A percentile compares a stretch with the other conserved stretches of the same genome.
These are phyloP conservation scores for Aradophagus sp. DNA, from an alignment of 1,140 invertebrate genomes.

Conservation along the genomic window DNA sequence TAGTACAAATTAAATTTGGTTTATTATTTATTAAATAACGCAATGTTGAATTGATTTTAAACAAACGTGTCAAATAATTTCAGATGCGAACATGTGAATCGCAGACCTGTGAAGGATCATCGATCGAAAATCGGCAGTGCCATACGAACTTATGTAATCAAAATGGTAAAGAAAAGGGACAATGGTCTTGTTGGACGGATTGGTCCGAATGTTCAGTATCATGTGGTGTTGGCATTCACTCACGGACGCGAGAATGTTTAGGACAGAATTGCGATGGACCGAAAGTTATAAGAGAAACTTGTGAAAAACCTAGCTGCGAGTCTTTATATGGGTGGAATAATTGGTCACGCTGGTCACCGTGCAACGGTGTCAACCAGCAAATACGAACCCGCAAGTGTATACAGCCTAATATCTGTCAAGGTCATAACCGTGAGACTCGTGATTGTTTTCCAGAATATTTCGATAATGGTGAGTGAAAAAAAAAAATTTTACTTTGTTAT, in stretches of 20 bases:
- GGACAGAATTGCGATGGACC: conserved; percentile 75
- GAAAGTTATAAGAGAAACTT: conserved; percentile 70
- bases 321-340: conserved; percentile 76
- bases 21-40: not conserved
- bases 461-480: conserved; percentile 72
- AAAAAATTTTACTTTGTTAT: not conserved
- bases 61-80: too few relatives aligned
- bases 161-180: conserved; percentile 66
- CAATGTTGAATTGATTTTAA: too few relatives aligned
- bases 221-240: conserved; percentile 81
- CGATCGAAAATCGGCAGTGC: conserved; percentile 81
- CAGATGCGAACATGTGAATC: conserved; percentile 66
- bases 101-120: conserved; percentile 77
- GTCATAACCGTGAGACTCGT: conserved; percentile 79
- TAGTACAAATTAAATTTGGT: too few relatives aligned
- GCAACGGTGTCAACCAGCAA: conserved; percentile 80
- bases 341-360: conserved; percentile 84
- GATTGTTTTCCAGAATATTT: conserved; percentile 76
- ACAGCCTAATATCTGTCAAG: conserved; percentile 78
- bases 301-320: conserved; percentile 79
- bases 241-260: conserved; percentile 78
- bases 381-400: conserved; percentile 79
- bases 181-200: conserved; percentile 89
- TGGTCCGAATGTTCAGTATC: conserved; percentile 86
- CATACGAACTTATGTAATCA: conserved; percentile 79